Evolutionary conservation across 2,797 vertebrate species (phyloP).

Genomic region (Sebastes baramenuke): DNA sequence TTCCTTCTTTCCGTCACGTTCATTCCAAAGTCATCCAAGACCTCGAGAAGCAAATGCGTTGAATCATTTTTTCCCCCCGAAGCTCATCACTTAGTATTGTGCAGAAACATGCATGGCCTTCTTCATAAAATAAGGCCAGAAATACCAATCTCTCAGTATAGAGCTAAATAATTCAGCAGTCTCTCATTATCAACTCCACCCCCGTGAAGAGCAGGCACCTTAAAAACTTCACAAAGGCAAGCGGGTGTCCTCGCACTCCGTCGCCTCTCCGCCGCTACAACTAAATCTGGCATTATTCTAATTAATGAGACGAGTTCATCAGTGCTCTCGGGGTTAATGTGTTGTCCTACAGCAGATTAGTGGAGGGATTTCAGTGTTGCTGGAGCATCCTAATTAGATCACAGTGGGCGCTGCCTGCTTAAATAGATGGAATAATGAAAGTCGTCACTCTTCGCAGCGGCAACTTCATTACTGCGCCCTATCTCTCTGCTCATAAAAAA

Average conservation of each 20-base stretch:
- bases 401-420: conserved; percentile 64
- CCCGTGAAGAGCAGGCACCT: conserved; percentile 37
- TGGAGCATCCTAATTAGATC: conserved; percentile 75
- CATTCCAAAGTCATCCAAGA: conserved; percentile 44
- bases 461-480: conserved; percentile 52
- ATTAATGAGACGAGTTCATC: conserved; percentile 76
- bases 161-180: conserved; percentile 57
- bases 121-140: not conserved
- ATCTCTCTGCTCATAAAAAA: conserved; percentile 49
- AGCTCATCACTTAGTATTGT: not conserved
- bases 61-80: not conserved
- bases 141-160: not conserved
- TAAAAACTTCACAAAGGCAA: conserved; percentile 55
- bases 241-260: conserved; percentile 48
- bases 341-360: conserved; percentile 74
- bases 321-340: conserved; percentile 72
- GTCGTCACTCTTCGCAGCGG: conserved; percentile 65
- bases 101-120: not conserved
- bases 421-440: conserved; percentile 71
- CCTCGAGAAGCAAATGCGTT: conserved; percentile 6
- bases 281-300: conserved; percentile 64
- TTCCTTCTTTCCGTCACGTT: not conserved
- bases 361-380: conserved; percentile 48
- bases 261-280: conserved; percentile 2
- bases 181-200: conserved; percentile 28